A percentile compares a stretch with the other conserved stretches of the same genome.
Conservation (phyloP, 2,888 invertebrate species). For the Limnephilus marmoratus region DNA sequence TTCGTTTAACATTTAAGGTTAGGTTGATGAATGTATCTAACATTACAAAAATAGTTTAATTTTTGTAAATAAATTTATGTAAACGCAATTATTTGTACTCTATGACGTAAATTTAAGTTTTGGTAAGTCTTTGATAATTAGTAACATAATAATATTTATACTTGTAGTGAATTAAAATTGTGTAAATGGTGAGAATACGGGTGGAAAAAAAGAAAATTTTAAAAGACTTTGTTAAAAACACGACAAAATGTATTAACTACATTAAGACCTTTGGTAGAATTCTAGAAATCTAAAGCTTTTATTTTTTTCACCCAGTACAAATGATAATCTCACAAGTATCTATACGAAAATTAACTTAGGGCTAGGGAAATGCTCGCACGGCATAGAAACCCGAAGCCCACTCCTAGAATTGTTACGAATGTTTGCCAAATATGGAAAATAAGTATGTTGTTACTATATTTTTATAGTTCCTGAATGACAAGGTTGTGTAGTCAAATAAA, state of each 20-base stretch:
- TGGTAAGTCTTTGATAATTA: background rate
- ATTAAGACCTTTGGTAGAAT: background rate
- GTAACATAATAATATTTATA: background rate
- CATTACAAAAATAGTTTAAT: background rate
- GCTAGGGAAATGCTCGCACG: background rate
- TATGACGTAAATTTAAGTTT: background rate
- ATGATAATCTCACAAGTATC: background rate
- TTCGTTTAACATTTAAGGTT: background rate
- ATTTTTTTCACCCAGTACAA: background rate
- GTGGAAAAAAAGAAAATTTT: background rate
- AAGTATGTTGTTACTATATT: constrained; percentile 11
- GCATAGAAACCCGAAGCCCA: background rate
- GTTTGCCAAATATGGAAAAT: constrained; percentile 25
- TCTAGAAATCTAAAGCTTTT: background rate
- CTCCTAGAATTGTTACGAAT: constrained; percentile 5
- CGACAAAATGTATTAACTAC: background rate
- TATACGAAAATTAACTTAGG: background rate
- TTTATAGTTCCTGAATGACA: constrained; percentile 41
- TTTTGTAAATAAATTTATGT: background rate
- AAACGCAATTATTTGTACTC: background rate
- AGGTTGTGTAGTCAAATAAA: constrained; percentile 45
- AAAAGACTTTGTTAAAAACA: background rate
- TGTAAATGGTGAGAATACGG: background rate
- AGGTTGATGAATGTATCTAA: background rate
- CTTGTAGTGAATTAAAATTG: background rate